A percentile compares a stretch with the other conserved stretches of the same genome.
These are phyloP conservation scores for Scartelaos histophorus DNA, from an alignment of 2,113 vertebrate genomes.

Conservation along the genomic window DNA sequence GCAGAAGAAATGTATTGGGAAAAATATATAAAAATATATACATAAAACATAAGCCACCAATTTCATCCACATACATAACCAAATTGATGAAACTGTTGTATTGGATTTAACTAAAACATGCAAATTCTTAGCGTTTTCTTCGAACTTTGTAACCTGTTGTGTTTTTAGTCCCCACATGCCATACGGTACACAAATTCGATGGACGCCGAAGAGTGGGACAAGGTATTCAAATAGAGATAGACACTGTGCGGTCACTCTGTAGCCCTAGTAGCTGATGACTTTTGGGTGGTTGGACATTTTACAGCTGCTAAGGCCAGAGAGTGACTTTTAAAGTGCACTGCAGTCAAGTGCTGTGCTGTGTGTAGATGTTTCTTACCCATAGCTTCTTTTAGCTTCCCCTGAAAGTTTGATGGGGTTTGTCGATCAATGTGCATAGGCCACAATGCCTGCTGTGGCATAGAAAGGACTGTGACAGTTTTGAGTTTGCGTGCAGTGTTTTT, in stretches of 20 bases:
- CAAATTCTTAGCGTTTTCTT: slow-evolving; percentile 43
- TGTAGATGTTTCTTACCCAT: slow-evolving; percentile 70
- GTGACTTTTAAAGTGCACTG: slow-evolving; percentile 57
- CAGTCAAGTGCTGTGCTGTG: slow-evolving; percentile 70
- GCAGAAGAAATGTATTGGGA: slow-evolving; percentile 15
- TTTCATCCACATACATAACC: background rate
- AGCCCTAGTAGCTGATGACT: slow-evolving; percentile 54
- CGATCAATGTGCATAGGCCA: slow-evolving; percentile 72
- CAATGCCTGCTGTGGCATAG: slow-evolving; percentile 76
- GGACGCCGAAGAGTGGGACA: slow-evolving; percentile 73
- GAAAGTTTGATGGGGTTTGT: slow-evolving; percentile 66
- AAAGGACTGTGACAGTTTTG: slow-evolving; percentile 57
- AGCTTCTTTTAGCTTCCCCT: slow-evolving; percentile 71
- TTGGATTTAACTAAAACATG: slow-evolving; percentile 17
- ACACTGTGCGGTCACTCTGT: slow-evolving; percentile 44
- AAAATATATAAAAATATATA: slow-evolving; percentile 13
- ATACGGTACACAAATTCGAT: slow-evolving; percentile 75
- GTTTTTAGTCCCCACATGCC: slow-evolving; percentile 77
- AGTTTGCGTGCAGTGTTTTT: slow-evolving; percentile 68
- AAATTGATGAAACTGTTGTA: background rate
- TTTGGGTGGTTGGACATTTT: slow-evolving; percentile 14
- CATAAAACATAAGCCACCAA: slow-evolving; percentile 20
- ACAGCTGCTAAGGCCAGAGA: slow-evolving; percentile 51
- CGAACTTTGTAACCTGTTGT: slow-evolving; percentile 70
- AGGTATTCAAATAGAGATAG: slow-evolving; percentile 73